These are phyloP conservation scores for Julus scandinavius DNA, from an alignment of 2,888 invertebrate genomes.

Conservation along the genomic window DNA sequence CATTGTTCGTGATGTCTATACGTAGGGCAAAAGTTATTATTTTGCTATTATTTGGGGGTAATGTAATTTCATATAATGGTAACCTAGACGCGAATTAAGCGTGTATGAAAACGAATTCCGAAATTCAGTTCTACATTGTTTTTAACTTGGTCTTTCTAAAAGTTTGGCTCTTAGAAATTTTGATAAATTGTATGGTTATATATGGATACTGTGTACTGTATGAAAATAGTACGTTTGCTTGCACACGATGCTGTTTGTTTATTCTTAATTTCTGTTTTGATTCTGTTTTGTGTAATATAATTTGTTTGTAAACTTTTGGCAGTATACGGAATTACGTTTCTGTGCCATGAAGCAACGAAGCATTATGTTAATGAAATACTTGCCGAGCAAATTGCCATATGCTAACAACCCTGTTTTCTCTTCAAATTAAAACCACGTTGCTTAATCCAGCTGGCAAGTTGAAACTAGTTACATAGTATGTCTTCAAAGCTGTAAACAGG, in stretches of 20 bases:
- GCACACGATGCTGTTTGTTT: not conserved
- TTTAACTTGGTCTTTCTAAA: too few species aligned
- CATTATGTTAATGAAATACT: not conserved
- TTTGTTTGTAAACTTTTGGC: not conserved
- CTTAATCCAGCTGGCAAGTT: slow-evolving; percentile 29
- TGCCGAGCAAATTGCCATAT: not conserved
- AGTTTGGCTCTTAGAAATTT: too few species aligned
- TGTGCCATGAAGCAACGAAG: not conserved
- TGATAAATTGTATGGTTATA: too few species aligned
- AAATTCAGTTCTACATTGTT: too few species aligned
- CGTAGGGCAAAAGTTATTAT: not conserved
- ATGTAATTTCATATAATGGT: too few species aligned
- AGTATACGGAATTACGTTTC: not conserved
- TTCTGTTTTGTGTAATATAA: not conserved
- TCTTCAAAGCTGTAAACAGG: not conserved
- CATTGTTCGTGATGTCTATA: not conserved
- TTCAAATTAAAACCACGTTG: not conserved
- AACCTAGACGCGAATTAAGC: not conserved
- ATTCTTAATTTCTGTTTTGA: not conserved
- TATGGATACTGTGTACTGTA: not conserved
- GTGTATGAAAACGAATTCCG: too few species aligned
- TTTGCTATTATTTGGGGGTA: not conserved
- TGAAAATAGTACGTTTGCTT: not conserved
- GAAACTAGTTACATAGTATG: not conserved
- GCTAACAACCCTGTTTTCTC: not conserved